These are phyloP conservation scores for Heteronetta atricapilla DNA, from an alignment of 2,113 vertebrate species.

Conservation along the genomic window DNA sequence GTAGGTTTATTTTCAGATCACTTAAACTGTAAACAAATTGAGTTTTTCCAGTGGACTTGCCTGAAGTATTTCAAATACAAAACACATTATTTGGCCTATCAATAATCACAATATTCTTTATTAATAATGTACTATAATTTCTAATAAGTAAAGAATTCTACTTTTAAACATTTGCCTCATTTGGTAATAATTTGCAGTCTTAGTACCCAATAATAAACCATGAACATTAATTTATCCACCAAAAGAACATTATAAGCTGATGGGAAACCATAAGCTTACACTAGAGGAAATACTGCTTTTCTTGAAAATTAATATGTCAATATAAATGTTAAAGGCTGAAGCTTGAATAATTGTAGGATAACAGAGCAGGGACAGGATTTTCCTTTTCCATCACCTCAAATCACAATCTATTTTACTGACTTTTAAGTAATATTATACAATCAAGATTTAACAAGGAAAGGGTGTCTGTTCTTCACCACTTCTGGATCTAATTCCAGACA, in stretches of 20 bases:
- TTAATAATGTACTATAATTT: neutral
- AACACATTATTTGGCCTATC: neutral
- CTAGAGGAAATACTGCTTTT: neutral
- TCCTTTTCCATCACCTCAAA: neutral
- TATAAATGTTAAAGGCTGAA: neutral
- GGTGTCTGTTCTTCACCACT: neutral
- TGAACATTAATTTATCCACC: neutral
- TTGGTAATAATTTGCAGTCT: neutral
- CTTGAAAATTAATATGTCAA: neutral
- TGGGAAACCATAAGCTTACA: neutral
- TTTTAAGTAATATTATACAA: neutral
- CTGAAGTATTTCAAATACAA: neutral
- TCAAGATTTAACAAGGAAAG: neutral
- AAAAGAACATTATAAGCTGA: neutral
- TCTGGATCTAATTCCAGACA: neutral
- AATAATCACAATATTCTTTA: neutral
- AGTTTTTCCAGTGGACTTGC: neutral
- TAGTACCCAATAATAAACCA: neutral
- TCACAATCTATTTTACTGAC: neutral
- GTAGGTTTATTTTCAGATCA: slow-evolving; percentile 27
- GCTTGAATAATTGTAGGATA: neutral
- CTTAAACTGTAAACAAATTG: slow-evolving; percentile 30
- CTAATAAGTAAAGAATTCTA: neutral
- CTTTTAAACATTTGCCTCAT: neutral
- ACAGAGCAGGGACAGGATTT: neutral